Percentiles rank a stretch among this genome's conserved stretches.
These are phyloP conservation scores for Platycercus adscitus DNA, from an alignment of 2,113 vertebrate genomes.

Conservation along the genomic window DNA sequence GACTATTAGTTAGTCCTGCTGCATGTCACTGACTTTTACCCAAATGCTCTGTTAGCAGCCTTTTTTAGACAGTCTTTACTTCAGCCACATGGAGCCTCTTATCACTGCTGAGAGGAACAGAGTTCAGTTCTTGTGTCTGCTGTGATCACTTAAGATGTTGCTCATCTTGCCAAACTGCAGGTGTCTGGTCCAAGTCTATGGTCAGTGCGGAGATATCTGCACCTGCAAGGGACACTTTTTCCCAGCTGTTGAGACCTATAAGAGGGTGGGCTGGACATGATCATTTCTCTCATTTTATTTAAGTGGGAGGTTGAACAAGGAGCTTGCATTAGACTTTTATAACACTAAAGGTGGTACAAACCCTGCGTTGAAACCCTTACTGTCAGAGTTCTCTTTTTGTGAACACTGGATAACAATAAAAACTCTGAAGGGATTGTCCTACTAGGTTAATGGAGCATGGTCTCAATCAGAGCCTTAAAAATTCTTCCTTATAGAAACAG, in stretches of 20 bases:
- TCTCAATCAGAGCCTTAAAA: slow-evolving; percentile 57
- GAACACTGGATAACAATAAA: slow-evolving; percentile 1
- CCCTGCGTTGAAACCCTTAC: background rate
- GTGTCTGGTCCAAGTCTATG: background rate
- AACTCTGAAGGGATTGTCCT: background rate
- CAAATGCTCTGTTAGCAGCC: background rate
- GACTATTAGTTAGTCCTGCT: background rate
- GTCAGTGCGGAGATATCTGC: background rate
- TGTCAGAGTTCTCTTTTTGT: background rate
- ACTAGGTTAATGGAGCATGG: slow-evolving; percentile 39
- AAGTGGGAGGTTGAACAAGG: background rate
- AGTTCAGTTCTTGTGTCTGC: background rate
- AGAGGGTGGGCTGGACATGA: background rate
- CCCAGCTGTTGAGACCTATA: background rate
- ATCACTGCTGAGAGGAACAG: background rate
- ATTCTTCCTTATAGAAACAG: slow-evolving; percentile 47
- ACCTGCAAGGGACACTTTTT: background rate
- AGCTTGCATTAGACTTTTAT: background rate
- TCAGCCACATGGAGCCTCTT: background rate
- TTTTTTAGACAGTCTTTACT: background rate
- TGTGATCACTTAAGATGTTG: background rate
- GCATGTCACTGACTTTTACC: background rate
- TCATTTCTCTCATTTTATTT: background rate
- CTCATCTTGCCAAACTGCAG: background rate
- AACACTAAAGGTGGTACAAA: background rate